phyloP scores from a whole-genome alignment of 2,113 vertebrate genomes.

The Lethenteron reissneri region DNA sequence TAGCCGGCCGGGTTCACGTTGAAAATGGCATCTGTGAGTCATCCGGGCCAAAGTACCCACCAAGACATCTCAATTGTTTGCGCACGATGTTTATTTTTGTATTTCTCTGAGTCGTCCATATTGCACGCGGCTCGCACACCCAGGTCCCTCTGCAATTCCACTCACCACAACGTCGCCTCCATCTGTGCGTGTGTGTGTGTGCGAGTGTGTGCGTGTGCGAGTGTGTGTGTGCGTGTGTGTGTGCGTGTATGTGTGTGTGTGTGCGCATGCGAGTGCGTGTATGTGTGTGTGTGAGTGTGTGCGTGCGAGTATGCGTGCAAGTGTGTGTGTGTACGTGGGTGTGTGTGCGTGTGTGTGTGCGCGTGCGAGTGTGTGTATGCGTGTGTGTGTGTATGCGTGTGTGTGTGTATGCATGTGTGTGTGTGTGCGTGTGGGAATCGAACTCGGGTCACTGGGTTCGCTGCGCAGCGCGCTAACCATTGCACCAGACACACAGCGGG shows the following conservation, averaged over 20 bases:
- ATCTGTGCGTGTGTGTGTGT: background rate
- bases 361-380: background rate
- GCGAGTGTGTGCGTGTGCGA: background rate
- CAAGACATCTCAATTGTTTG: no score
- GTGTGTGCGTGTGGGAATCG: background rate
- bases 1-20: no score
- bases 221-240: background rate
- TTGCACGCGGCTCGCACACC: no score
- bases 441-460: no score
- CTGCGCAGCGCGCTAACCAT: no score
- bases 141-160: no score
- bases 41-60: no score
- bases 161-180: no score
- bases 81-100: no score
- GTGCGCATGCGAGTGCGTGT: background rate
- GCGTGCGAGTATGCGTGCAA: background rate
- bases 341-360: background rate
- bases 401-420: background rate
- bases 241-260: background rate
- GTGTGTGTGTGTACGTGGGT: background rate
- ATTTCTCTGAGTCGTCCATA: no score
- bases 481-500: no score
- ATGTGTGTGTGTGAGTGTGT: background rate
- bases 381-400: background rate
- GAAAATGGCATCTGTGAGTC: no score